These are phyloP conservation scores for Enteromius fasciolatus DNA, from an alignment of 2,797 vertebrate species.

Conservation along the genomic window DNA sequence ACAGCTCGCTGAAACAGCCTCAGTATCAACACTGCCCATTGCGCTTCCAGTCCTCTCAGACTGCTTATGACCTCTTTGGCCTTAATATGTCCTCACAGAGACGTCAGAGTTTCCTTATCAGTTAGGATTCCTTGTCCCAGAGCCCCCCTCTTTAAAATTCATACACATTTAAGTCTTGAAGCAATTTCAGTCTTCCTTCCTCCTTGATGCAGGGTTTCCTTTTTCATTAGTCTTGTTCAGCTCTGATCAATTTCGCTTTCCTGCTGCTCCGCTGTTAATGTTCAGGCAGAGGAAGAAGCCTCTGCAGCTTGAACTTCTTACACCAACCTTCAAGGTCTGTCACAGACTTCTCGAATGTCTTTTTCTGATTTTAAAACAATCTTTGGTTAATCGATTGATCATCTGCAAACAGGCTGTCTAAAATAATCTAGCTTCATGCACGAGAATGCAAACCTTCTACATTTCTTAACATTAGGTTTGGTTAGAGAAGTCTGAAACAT, in stretches of 20 bases:
- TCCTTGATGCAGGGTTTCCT: conserved; percentile 62
- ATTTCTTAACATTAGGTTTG: not conserved
- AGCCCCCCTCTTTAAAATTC: conserved; percentile 54
- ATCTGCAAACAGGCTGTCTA: not conserved
- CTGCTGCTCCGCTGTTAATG: conserved; percentile 32
- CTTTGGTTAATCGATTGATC: not conserved
- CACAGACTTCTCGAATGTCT: not conserved
- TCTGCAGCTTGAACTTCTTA: not conserved
- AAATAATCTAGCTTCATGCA: not conserved
- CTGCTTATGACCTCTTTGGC: conserved; percentile 61
- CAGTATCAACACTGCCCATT: conserved; percentile 57
- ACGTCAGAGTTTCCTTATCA: conserved; percentile 65
- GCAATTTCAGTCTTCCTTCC: conserved; percentile 66
- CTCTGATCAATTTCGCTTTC: conserved; percentile 50
- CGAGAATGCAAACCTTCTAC: not conserved
- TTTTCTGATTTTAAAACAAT: not conserved
- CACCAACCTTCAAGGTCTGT: not conserved
- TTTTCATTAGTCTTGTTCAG: conserved; percentile 57
- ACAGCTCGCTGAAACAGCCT: conserved; percentile 55
- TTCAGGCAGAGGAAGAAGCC: conserved; percentile 25
- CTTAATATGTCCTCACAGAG: conserved; percentile 53
- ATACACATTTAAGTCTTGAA: conserved; percentile 51
- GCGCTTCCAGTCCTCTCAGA: conserved; percentile 43
- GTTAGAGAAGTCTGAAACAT: not conserved
- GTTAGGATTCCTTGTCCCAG: conserved; percentile 53